A percentile compares a stretch with the other conserved stretches of the same genome.
Conservation (phyloP, 2,113 vertebrate genomes). For the Paradoxurus hermaphroditus region DNA sequence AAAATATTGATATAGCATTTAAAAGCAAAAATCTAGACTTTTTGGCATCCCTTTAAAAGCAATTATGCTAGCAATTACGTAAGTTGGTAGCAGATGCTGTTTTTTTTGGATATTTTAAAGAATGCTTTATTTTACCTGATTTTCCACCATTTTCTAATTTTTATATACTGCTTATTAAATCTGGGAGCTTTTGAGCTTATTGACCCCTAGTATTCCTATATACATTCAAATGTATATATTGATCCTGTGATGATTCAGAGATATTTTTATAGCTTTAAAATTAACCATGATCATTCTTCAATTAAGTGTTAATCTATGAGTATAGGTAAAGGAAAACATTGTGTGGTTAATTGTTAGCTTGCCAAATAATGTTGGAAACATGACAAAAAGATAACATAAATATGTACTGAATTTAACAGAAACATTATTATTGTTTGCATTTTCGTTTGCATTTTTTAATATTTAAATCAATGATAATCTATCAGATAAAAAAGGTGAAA, state of each 20-base stretch:
- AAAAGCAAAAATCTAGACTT: background rate
- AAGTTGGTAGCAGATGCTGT: background rate
- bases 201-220: background rate
- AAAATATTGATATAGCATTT: background rate
- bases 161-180: background rate
- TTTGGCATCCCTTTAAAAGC: background rate
- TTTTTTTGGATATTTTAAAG: background rate
- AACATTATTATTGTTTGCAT: background rate
- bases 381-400: background rate
- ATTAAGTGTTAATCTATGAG: background rate
- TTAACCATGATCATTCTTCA: background rate
- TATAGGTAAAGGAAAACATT: background rate
- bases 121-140: background rate
- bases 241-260: background rate
- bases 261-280: background rate
- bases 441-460: background rate
- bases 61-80: background rate
- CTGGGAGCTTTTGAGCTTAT: background rate
- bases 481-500: background rate
- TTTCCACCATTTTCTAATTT: background rate
- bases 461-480: background rate
- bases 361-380: background rate
- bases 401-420: background rate
- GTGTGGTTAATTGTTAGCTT: background rate
- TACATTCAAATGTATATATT: background rate